Evolutionary conservation across 2,888 invertebrate species (phyloP).

Genomic region (Antitype chi): DNA sequence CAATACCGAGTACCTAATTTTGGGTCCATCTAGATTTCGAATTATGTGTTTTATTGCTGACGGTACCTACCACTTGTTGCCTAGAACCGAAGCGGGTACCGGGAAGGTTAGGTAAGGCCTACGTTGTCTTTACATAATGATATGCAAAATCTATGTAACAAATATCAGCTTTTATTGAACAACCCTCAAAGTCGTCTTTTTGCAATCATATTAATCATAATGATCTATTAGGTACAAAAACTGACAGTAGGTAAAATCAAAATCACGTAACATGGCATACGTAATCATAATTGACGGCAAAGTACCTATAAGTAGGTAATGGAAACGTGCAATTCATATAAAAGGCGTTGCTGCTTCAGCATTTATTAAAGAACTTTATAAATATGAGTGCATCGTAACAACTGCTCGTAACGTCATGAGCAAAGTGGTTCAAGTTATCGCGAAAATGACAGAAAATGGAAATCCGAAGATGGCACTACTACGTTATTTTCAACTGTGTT

Average conservation of each 20-base stretch:
- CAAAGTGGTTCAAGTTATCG: constrained; percentile 58
- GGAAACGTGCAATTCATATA: constrained; percentile 60
- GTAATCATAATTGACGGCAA: constrained; percentile 14
- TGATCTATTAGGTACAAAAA: neutral
- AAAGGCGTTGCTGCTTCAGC: constrained; percentile 49
- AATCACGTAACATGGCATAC: constrained; percentile 21
- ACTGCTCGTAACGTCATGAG: constrained; percentile 66
- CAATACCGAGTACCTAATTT: neutral
- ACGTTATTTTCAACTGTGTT: constrained; percentile 78
- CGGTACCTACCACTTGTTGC: neutral
- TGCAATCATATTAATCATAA: neutral
- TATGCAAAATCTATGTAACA: neutral
- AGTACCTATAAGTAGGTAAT: constrained; percentile 31
- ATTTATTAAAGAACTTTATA: constrained; percentile 58
- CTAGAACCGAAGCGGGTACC: neutral
- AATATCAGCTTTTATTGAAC: constrained; percentile 4
- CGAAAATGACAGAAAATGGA: constrained; percentile 88
- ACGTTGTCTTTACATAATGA: neutral
- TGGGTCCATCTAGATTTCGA: neutral
- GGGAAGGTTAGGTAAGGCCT: neutral
- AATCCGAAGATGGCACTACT: constrained; percentile 77
- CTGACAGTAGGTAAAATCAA: neutral
- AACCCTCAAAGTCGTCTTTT: neutral
- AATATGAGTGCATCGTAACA: constrained; percentile 66
- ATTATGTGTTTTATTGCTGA: neutral